Conservation (phyloP, 1,140 invertebrate species). For the Drosophila seguyi region DNA sequence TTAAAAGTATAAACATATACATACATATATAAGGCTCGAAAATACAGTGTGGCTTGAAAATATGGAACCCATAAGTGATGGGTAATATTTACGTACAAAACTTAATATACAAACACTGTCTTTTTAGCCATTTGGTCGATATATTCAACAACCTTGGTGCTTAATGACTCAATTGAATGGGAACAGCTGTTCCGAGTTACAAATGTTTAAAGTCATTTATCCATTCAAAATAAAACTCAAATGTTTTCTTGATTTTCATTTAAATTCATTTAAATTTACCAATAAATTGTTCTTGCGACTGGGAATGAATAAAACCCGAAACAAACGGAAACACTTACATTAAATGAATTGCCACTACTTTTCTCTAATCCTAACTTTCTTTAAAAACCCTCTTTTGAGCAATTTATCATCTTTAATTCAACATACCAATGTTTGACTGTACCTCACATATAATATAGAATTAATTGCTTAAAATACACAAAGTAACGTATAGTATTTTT, state of each 20-base stretch:
- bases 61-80: neutral
- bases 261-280: neutral
- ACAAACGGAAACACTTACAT: neutral
- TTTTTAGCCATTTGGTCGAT: neutral
- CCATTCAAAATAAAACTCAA: neutral
- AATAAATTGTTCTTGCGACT: neutral
- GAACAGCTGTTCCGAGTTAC: neutral
- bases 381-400: neutral
- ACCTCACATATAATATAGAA: constrained; percentile 3
- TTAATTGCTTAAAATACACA: constrained; percentile 1
- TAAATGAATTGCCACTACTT: neutral
- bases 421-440: constrained; percentile 1
- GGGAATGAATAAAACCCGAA: no score
- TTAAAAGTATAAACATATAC: neutral
- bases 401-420: neutral
- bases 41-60: constrained; percentile 5
- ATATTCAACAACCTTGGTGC: neutral
- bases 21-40: neutral
- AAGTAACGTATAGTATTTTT: neutral
- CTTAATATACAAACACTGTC: no score
- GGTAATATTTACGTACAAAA: no score
- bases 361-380: no score
- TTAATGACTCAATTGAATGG: neutral
- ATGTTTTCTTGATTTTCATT: neutral
- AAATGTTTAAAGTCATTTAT: neutral